A percentile compares a stretch with the other conserved stretches of the same genome.
These are phyloP conservation scores for Lycocerus yunnanus DNA, from an alignment of 2,888 invertebrate species.

Conservation along the genomic window DNA sequence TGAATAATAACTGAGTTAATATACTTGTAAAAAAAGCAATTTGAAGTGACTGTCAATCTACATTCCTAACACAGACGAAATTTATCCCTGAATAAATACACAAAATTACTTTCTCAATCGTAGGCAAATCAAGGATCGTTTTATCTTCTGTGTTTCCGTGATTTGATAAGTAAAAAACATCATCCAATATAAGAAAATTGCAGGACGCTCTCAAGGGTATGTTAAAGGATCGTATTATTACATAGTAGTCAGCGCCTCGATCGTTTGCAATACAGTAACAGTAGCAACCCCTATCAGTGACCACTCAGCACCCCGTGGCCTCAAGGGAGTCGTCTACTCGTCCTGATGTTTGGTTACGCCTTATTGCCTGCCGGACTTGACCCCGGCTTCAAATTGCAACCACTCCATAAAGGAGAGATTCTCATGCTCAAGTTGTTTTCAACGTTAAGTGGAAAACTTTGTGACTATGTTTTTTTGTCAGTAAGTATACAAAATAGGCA, in stretches of 20 bases:
- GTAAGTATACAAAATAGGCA: neutral
- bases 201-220: conserved; percentile 20
- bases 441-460: conserved; percentile 31
- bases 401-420: conserved; percentile 30
- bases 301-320: conserved; percentile 52
- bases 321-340: conserved; percentile 50
- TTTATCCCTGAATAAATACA: too few relatives aligned
- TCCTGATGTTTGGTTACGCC: conserved; percentile 55
- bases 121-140: neutral
- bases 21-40: neutral
- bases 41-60: neutral
- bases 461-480: conserved; percentile 11
- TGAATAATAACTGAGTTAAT: neutral
- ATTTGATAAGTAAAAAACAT: neutral
- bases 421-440: conserved; percentile 30
- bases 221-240: conserved; percentile 25
- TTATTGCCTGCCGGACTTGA: conserved; percentile 50
- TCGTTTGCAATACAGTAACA: conserved; percentile 21
- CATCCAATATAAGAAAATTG: conserved; percentile 23
- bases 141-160: neutral
- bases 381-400: conserved; percentile 37
- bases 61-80: neutral
- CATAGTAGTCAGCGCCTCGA: conserved; percentile 15
- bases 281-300: conserved; percentile 43
- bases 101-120: neutral